Conservation (phyloP, 2,113 vertebrate genomes). For the Lucifuga dentata region DNA sequence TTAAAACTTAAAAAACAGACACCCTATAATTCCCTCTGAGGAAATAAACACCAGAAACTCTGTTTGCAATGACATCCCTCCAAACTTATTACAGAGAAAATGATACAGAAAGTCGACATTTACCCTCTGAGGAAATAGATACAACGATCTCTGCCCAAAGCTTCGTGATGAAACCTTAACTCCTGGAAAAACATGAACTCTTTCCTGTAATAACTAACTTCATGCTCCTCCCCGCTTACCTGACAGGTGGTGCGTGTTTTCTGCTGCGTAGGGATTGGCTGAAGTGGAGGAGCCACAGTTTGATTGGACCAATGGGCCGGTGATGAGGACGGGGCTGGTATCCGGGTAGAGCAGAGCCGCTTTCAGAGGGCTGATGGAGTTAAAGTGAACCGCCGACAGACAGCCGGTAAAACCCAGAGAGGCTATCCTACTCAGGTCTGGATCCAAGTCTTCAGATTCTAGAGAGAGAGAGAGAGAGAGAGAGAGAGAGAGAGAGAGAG, state of each 20-base stretch:
- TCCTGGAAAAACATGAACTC: no score
- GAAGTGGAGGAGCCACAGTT: slow-evolving; percentile 84
- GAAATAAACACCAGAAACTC: no score
- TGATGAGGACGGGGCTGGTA: slow-evolving; percentile 82
- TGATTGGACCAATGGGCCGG: slow-evolving; percentile 87
- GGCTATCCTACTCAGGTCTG: slow-evolving; percentile 85
- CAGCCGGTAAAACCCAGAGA: slow-evolving; percentile 91
- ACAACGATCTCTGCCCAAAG: no score
- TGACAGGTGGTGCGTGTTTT: slow-evolving; percentile 90
- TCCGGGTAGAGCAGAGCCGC: slow-evolving; percentile 84
- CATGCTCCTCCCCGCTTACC: slow-evolving; percentile 81
- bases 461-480: not conserved
- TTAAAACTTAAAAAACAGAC: no score
- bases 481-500: slow-evolving; percentile 1
- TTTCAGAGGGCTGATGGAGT: slow-evolving; percentile 90
- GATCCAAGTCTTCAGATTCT: slow-evolving; percentile 81
- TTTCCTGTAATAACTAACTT: no score
- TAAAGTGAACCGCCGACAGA: slow-evolving; percentile 91
- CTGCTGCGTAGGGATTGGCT: slow-evolving; percentile 84
- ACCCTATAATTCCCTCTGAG: no score
- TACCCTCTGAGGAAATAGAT: no score
- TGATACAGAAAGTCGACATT: no score
- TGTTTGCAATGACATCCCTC: no score
- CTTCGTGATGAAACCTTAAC: no score
- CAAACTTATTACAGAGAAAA: no score